Evolutionary conservation across 1,140 invertebrate genomes (phyloP).

Genomic region (Aphelinus certus): DNA sequence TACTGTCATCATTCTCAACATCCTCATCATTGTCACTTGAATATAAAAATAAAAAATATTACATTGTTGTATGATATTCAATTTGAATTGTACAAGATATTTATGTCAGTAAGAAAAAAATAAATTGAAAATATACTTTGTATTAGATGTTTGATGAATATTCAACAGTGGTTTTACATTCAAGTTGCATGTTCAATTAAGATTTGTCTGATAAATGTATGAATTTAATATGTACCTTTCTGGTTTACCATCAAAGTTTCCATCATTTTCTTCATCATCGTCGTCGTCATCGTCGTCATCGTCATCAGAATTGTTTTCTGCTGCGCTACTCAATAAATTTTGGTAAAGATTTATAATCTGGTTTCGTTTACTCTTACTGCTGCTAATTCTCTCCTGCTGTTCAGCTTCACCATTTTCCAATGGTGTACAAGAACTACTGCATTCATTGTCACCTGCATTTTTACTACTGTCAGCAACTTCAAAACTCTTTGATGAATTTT

Average conservation of each 20-base stretch:
- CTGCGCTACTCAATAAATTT: conserved; percentile 43
- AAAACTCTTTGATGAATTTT: conserved; percentile 55
- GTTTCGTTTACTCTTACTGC: conserved; percentile 48
- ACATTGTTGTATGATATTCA: neutral
- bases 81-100: no score
- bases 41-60: conserved; percentile 5
- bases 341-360: conserved; percentile 47
- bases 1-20: conserved; percentile 67
- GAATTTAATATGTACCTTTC: conserved; percentile 46
- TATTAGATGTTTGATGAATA: neutral
- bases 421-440: conserved; percentile 57
- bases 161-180: neutral
- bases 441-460: conserved; percentile 57
- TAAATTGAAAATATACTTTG: neutral
- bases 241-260: conserved; percentile 54
- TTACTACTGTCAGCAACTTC: conserved; percentile 67
- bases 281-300: conserved; percentile 52
- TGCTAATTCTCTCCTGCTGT: conserved; percentile 54
- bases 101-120: no score
- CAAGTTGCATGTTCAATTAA: neutral
- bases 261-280: conserved; percentile 56
- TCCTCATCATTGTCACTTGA: conserved; percentile 61
- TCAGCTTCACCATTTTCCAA: conserved; percentile 66
- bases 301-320: conserved; percentile 46
- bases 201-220: neutral